Evolutionary conservation across 2,888 invertebrate species (phyloP), one percentile per base, ranked within the genome.

Genomic region (Enoplolaimus lenunculus): DNA sequence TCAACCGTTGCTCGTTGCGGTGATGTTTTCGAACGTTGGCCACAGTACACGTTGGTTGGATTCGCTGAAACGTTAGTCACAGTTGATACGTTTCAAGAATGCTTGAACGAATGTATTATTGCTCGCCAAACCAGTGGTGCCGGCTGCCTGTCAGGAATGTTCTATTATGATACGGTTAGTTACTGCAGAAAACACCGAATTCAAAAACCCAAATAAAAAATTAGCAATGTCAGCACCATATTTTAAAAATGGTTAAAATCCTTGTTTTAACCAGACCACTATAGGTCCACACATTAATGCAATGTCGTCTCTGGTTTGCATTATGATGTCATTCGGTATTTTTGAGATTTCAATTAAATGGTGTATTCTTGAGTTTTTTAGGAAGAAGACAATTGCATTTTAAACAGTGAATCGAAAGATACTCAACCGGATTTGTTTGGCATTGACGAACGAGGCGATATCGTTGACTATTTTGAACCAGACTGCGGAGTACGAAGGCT

Each of bases 81-180:
- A 7, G 69, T 33, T 13, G 65, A 28, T 62, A 28, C 64, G 3
- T 30, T 67, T 13, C 60, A 69, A n/a, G 69, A 69, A 34, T 69
- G 69, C 29, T n/a, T 65, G 2, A 29, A 65, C 30, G 30, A 69
- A 29, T 69, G 69, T 34, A n/a, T 69, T n/a, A 69, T 16, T n/a
- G 28, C 69, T 3, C 26, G 34, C 16, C 28, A 26, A 29, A n/a
- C 60, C n/a, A 33, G 31, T 26, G 69, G 69, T 26, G 60, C 62
- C 21, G 31, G 62, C 2, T 69, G 69, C 28, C 26, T 62, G 26
- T 69, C 69, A 2, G 69, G 69, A 16, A 69, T 69, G 69, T 67
- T 69, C 69, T 69, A 67, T 29, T 69, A 69, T 66, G 29, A 69
- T 21, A 62, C 67, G 31, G 67, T 66, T 16, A 26, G 64, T 62